Evolutionary conservation across 2,113 vertebrate genomes (phyloP).

Genomic region (Cygnus atratus): DNA sequence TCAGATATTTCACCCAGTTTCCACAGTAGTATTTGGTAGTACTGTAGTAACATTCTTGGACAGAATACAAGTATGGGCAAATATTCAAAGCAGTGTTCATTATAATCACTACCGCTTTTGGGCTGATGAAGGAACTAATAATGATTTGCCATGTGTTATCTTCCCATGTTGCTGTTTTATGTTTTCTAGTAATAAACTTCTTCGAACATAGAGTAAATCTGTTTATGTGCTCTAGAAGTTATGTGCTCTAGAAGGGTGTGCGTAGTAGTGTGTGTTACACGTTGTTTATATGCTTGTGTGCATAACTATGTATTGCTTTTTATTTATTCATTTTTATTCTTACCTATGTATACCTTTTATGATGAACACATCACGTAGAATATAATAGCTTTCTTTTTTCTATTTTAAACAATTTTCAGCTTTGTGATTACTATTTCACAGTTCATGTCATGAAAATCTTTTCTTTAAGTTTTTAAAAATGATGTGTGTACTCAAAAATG

Average conservation of each 20-base stretch:
- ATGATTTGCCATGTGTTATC: not conserved
- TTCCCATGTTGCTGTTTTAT: not conserved
- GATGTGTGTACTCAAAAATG: not conserved
- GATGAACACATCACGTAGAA: not conserved
- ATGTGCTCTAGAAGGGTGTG: not conserved
- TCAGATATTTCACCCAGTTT: not conserved
- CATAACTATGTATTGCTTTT: not conserved
- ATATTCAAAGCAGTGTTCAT: not conserved
- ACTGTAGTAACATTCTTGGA: not conserved
- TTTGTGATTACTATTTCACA: not conserved
- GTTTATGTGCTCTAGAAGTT: not conserved
- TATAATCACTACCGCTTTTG: not conserved
- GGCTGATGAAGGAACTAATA: not conserved
- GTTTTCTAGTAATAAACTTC: not conserved
- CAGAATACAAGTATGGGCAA: not conserved
- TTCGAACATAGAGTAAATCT: not conserved
- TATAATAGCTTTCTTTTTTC: not conserved
- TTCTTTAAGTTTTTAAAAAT: not conserved
- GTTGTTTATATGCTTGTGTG: not conserved
- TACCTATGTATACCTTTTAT: not conserved
- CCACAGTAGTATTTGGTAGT: not conserved
- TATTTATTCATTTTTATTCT: not conserved
- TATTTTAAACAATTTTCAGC: not conserved
- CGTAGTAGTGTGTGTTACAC: not conserved
- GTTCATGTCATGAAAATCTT: not conserved